These are phyloP conservation scores for Pitangus sulphuratus DNA, from an alignment of 2,797 vertebrate species.

Conservation along the genomic window DNA sequence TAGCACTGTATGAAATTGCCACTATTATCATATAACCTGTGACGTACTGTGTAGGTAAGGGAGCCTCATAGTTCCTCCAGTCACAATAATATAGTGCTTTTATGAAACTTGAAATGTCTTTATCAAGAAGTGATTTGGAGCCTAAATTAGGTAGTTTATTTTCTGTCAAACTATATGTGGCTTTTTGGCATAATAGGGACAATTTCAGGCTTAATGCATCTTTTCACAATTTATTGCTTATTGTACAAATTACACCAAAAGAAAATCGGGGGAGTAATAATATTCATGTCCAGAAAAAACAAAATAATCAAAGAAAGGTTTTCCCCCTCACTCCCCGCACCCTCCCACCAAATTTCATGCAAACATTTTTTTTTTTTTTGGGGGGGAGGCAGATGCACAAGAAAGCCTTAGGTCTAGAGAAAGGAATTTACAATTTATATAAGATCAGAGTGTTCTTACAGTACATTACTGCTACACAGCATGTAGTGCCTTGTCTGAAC, in stretches of 20 bases:
- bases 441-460: background rate
- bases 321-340: background rate
- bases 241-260: background rate
- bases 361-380: background rate
- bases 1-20: background rate
- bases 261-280: background rate
- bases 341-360: background rate
- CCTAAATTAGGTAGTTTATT: background rate
- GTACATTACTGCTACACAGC: background rate
- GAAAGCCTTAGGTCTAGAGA: background rate
- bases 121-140: background rate
- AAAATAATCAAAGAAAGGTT: background rate
- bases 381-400: background rate
- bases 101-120: background rate
- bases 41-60: background rate
- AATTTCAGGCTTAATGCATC: background rate
- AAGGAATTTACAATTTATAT: background rate
- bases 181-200: background rate
- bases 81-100: background rate
- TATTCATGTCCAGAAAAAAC: background rate
- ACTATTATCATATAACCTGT: background rate
- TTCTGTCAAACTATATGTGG: background rate
- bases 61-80: background rate
- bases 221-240: background rate
- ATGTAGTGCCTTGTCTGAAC: background rate